Conservation (phyloP, 2,797 vertebrate genomes). For the Myotis vivesi region DNA sequence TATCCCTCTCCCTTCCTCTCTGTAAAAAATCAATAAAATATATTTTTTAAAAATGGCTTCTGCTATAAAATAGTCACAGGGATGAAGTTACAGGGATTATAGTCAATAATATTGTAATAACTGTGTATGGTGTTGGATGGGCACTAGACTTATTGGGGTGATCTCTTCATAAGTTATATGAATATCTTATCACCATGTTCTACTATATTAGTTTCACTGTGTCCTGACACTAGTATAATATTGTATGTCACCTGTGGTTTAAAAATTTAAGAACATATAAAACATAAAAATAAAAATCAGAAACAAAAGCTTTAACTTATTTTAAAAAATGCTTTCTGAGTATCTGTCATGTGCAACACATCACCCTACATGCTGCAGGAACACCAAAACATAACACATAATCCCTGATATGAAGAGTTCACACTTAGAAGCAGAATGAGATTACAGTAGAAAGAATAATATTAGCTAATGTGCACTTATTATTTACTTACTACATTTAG, state of each 20-base stretch:
- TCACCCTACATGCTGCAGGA: background rate
- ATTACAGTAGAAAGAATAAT: background rate
- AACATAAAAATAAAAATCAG: background rate
- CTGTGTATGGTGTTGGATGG: background rate
- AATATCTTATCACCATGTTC: background rate
- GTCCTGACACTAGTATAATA: background rate
- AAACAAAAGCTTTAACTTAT: background rate
- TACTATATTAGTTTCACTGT: background rate
- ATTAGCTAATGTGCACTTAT: background rate
- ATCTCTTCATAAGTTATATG: background rate
- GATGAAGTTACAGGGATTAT: background rate
- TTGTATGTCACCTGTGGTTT: background rate
- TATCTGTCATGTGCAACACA: background rate
- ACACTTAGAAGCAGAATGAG: background rate
- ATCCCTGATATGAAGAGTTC: background rate
- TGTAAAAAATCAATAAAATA: too few species aligned
- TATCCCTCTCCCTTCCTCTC: too few species aligned
- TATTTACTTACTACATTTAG: background rate
- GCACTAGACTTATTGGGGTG: background rate
- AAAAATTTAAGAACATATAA: background rate
- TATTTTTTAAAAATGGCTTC: background rate
- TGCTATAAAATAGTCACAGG: background rate
- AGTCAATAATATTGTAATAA: background rate
- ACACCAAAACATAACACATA: too few species aligned
- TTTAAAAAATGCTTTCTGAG: background rate